These are phyloP conservation scores for Herminia tarsipennalis DNA, from an alignment of 2,888 invertebrate genomes.

Conservation along the genomic window DNA sequence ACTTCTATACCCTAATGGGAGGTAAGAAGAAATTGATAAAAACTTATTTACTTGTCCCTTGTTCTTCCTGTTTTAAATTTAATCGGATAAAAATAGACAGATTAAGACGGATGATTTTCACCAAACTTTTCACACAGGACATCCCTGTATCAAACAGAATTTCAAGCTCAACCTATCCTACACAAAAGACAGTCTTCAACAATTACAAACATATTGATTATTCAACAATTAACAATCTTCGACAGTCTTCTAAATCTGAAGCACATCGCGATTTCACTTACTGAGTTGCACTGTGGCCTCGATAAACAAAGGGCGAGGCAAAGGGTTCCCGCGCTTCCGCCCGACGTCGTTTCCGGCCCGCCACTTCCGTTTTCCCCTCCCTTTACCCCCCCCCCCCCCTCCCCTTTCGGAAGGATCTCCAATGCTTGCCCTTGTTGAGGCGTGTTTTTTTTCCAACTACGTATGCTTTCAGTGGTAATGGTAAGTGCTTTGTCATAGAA, in stretches of 20 bases:
- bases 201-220: no score
- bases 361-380: slow-evolving; percentile 48
- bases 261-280: slow-evolving; percentile 20
- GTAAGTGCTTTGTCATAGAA: slow-evolving; percentile 57
- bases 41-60: no score
- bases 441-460: slow-evolving; percentile 51
- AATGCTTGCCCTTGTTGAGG: slow-evolving; percentile 39
- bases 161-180: no score
- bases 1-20: no score
- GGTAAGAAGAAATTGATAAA: no score
- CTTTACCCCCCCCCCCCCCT: slow-evolving; percentile 42
- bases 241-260: slow-evolving; percentile 16
- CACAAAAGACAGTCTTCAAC: no score
- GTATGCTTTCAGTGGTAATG: slow-evolving; percentile 57
- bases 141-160: no score
- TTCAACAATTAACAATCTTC: slow-evolving; percentile 4
- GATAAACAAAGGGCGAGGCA: slow-evolving; percentile 74
- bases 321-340: slow-evolving; percentile 77
- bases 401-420: slow-evolving; percentile 41
- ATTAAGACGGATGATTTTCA: no score
- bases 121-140: no score
- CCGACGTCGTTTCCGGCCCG: slow-evolving; percentile 73
- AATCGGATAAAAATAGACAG: no score
- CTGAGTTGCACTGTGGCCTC: slow-evolving; percentile 29
- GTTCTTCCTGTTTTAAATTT: no score